Evolutionary conservation across 2,888 invertebrate species (phyloP).

Genomic region (Drosophila pegasa): DNA sequence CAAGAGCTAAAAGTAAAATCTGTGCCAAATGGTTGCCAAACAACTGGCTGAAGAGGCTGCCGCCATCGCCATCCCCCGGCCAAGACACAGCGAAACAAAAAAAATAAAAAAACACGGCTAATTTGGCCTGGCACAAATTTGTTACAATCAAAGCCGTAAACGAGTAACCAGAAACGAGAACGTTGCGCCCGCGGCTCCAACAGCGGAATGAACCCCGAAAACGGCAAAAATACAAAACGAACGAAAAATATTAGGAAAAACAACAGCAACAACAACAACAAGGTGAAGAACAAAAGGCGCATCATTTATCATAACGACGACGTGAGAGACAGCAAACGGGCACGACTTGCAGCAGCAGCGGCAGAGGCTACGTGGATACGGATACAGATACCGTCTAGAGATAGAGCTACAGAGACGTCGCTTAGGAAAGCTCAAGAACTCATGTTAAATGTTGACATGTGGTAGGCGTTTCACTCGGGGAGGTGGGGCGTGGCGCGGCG

Average conservation of each 20-base stretch:
- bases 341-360: slow-evolving; percentile 39
- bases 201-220: slow-evolving; percentile 34
- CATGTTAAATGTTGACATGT: slow-evolving; percentile 77
- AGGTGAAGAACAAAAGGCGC: slow-evolving; percentile 42
- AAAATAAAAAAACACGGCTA: slow-evolving; percentile 60
- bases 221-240: slow-evolving; percentile 23
- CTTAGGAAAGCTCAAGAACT: slow-evolving; percentile 58
- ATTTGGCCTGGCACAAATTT: slow-evolving; percentile 72
- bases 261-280: slow-evolving; percentile 13
- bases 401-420: slow-evolving; percentile 48
- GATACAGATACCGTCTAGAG: slow-evolving; percentile 39
- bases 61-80: slow-evolving; percentile 15
- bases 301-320: slow-evolving; percentile 76
- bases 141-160: slow-evolving; percentile 73
- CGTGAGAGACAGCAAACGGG: slow-evolving; percentile 60
- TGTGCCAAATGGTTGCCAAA: slow-evolving; percentile 65
- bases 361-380: slow-evolving; percentile 31
- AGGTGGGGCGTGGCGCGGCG: slow-evolving; percentile 31
- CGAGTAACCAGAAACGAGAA: slow-evolving; percentile 60
- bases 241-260: slow-evolving; percentile 59
- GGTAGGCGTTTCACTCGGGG: slow-evolving; percentile 50
- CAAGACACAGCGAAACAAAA: background rate
- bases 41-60: slow-evolving; percentile 47
- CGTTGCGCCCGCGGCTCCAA: slow-evolving; percentile 51
- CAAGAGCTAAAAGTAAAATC: slow-evolving; percentile 38